Evolutionary conservation across 2,113 vertebrate genomes (phyloP), one percentile per base, ranked within the genome.

Genomic region (Prunella himalayana): DNA sequence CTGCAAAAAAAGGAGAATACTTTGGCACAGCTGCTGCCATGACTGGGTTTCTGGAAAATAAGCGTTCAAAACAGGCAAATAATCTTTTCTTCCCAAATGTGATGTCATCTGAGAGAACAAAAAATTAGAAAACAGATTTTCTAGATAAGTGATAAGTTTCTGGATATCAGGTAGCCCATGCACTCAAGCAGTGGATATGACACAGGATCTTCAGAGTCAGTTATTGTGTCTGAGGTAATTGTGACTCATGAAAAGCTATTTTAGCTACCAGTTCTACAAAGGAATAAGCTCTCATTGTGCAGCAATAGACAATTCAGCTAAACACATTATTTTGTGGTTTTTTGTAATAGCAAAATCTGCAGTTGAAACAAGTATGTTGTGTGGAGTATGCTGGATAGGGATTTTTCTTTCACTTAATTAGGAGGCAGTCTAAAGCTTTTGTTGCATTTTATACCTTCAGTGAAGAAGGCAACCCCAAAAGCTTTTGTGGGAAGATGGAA

Each of bases 371-470:
- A 53, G 17, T 42, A 12, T 54, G 13, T 12, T 83, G 4, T 39
- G 33, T 59, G 0, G 0, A 68, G 18, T 49, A 39, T 27, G 18
- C 13, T 23, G 73, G 16, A 39, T 8, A 16, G 2, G 11, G 13
- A 25, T 37, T 65, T 42, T 73, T 70, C 41, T 72, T 84, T 72
- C 19, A 30, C 11, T 6, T 80, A 39, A 44, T 42, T 64, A 24
- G 33, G 13, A 86, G 15, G 1, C 56, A 51, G 16, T 31, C 30
- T 82, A 80, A 66, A 60, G 33, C 4, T 88, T 90, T 63, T 79
- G 18, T 57, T 44, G 15, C 18, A n/a, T 19, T 75, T 25, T 45
- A 65, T 30, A 7, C 30, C 15, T 63, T 63, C n/a, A 14, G 3
- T 31, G 49, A 68, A 72, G 45, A 78, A 78, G 10, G 20, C 63